Evolutionary conservation across 2,797 vertebrate genomes (phyloP).

Genomic region (Neopelma chrysocephalum): DNA sequence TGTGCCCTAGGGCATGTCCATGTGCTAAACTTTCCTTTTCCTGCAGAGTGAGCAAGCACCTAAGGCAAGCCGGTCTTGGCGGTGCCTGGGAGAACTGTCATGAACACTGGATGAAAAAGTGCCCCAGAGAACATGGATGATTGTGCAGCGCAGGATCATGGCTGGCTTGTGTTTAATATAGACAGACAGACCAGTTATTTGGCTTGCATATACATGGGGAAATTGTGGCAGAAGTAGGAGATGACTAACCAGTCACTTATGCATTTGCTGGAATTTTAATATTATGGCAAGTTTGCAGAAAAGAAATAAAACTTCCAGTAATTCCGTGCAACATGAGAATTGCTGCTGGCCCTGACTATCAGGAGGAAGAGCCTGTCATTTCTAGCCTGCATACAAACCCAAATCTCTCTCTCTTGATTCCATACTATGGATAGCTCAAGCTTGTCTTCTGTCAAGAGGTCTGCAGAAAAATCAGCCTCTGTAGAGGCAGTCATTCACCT

Average conservation of each 20-base stretch:
- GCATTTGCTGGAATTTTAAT: background rate
- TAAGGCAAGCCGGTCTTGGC: background rate
- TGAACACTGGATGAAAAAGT: fast-evolving
- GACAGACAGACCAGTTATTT: background rate
- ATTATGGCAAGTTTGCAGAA: background rate
- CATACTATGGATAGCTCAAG: background rate
- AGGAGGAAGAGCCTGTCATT: background rate
- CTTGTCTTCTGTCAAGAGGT: background rate
- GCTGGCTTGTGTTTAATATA: background rate
- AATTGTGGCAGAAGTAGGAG: background rate
- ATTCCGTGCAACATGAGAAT: background rate
- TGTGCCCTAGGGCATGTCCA: background rate
- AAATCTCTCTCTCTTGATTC: background rate
- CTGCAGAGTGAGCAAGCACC: background rate
- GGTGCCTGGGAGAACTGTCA: fast-evolving
- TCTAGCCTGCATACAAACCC: background rate
- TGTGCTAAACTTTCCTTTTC: background rate
- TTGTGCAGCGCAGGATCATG: fast-evolving
- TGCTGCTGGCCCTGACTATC: background rate
- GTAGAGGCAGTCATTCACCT: background rate
- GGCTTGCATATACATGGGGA: background rate
- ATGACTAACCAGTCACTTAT: background rate
- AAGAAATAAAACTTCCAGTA: background rate
- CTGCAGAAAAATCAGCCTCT: background rate
- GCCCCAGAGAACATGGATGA: background rate